Evolutionary conservation across 2,797 vertebrate genomes (phyloP).

Genomic region (Nasua narica): DNA sequence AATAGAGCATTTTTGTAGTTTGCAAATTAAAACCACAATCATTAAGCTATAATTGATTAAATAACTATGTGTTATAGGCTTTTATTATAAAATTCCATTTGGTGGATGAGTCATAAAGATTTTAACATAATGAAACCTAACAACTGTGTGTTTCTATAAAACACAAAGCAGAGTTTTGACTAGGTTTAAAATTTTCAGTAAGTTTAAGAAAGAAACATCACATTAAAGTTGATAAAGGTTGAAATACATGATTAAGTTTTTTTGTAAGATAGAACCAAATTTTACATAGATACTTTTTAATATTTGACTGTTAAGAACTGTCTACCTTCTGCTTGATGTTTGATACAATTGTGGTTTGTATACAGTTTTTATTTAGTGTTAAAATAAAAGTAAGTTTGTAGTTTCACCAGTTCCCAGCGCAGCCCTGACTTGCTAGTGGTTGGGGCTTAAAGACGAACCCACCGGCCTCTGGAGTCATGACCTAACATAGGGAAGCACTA

Average conservation of each 20-base stretch:
- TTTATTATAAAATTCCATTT: conserved; percentile 55
- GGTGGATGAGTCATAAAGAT: not conserved
- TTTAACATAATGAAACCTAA: not conserved
- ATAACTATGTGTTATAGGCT: not conserved
- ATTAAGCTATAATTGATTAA: conserved; percentile 39
- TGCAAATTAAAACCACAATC: not conserved
- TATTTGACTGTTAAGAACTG: not conserved
- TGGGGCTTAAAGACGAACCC: not conserved
- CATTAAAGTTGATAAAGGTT: not conserved
- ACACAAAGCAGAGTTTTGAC: not conserved
- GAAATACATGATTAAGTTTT: not conserved
- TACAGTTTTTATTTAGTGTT: not conserved
- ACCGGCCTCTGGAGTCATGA: not conserved
- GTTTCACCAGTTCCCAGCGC: not conserved
- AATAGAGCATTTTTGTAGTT: not conserved
- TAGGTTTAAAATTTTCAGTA: not conserved
- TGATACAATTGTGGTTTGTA: not conserved
- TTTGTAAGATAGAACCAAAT: not conserved
- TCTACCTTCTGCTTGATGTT: not conserved
- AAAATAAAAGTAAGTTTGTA: not conserved
- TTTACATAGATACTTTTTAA: not conserved
- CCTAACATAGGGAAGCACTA: fast-evolving
- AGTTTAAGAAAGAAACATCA: not conserved
- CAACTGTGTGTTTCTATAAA: conserved; percentile 8
- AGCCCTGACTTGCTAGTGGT: no score